Evolutionary conservation across 1,140 invertebrate species (phyloP).

Genomic region (Trichonephila inaurata): DNA sequence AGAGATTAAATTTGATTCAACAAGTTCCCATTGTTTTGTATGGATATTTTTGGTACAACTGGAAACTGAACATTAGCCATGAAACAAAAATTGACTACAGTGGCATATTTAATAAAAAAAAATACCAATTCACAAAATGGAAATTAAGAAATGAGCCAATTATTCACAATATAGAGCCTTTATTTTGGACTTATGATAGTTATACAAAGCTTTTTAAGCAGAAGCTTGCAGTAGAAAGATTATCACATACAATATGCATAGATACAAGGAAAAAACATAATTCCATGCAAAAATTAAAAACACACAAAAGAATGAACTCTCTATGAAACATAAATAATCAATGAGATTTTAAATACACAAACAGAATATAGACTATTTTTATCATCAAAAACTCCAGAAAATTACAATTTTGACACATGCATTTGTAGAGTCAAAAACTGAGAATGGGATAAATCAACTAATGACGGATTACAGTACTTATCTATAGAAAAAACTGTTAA

Average conservation of each 20-base stretch:
- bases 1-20: no score
- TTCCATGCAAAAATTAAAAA: constrained; percentile 31
- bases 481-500: no score
- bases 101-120: neutral
- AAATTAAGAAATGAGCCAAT: neutral
- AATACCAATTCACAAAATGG: neutral
- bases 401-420: no score
- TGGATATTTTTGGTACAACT: no score
- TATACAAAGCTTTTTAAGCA: constrained; percentile 30
- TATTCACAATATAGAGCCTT: constrained; percentile 34
- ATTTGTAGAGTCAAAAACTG: no score
- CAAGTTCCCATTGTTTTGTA: no score
- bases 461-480: no score
- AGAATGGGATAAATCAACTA: no score
- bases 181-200: constrained; percentile 39
- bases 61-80: no score
- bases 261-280: neutral
- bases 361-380: neutral
- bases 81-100: no score
- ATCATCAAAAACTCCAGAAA: neutral
- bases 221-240: constrained; percentile 38
- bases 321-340: constrained; percentile 15
- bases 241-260: constrained; percentile 7
- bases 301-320: constrained; percentile 19
- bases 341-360: constrained; percentile 24